Conservation (phyloP, 2,113 vertebrate genomes). For the Melanostigma gelatinosum region DNA sequence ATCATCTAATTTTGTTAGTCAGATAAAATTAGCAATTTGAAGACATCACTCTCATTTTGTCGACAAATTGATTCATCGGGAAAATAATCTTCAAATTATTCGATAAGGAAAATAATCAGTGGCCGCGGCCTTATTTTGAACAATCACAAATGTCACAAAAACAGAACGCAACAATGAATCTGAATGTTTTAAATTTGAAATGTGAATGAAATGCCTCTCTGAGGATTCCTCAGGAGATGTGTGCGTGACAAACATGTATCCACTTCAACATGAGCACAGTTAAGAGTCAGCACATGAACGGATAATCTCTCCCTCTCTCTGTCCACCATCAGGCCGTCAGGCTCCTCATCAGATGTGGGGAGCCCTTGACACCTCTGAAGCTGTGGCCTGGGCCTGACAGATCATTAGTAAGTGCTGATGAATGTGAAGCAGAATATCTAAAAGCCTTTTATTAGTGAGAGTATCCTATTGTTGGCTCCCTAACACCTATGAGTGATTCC, state of each 20-base stretch:
- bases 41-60: background rate
- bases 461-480: constrained; percentile 30
- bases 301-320: background rate
- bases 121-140: background rate
- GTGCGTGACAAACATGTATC: background rate
- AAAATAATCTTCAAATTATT: background rate
- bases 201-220: background rate
- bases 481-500: constrained; percentile 44
- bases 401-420: constrained; percentile 44
- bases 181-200: background rate
- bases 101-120: background rate
- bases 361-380: constrained; percentile 7
- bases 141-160: background rate
- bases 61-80: background rate
- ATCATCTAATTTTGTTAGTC: background rate
- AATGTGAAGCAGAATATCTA: constrained; percentile 40
- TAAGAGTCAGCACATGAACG: background rate
- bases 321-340: too few species aligned
- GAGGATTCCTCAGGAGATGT: background rate
- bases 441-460: background rate
- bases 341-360: background rate
- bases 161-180: background rate
- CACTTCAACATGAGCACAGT: background rate
- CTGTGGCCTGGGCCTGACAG: constrained; percentile 12
- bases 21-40: background rate